phyloP scores from a whole-genome alignment of 2,888 invertebrate genomes.

The Drosophila atripex region DNA sequence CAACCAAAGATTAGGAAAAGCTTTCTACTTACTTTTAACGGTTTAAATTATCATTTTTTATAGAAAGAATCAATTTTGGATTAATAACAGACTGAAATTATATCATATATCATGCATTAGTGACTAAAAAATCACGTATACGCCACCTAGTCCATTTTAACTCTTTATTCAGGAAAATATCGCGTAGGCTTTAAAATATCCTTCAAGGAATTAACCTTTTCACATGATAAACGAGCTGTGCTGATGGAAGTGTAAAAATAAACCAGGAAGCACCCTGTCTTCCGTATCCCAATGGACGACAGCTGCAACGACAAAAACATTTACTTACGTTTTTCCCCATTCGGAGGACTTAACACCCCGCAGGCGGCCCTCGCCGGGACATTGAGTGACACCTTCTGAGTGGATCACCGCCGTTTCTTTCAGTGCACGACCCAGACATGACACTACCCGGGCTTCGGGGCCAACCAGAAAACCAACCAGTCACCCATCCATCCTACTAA shows the following conservation, averaged over 20 bases:
- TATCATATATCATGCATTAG: not conserved
- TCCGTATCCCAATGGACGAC: conserved; percentile 28
- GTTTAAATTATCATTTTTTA: not conserved
- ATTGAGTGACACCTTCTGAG: conserved; percentile 41
- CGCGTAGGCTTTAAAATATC: not conserved
- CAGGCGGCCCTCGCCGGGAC: conserved; percentile 15
- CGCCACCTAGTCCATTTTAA: not conserved
- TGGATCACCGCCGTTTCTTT: conserved; percentile 26
- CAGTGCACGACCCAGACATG: conserved; percentile 37
- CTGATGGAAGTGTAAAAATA: not conserved
- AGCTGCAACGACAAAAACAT: conserved; percentile 58
- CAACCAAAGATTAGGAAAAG: not conserved
- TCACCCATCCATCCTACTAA: conserved; percentile 6
- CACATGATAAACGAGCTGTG: not conserved
- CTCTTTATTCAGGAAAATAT: not conserved
- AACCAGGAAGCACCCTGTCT: conserved; percentile 3
- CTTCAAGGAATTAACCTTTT: not conserved
- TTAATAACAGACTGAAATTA: too few relatives aligned
- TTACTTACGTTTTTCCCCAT: conserved; percentile 53
- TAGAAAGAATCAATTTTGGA: not conserved
- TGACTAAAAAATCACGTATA: not conserved
- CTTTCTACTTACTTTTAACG: not conserved
- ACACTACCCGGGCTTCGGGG: conserved; percentile 32
- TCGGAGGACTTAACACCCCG: conserved; percentile 44
- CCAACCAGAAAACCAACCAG: conserved; percentile 16